Base-by-base conservation (phyloP, 2,888 invertebrate genomes). In the Hylaea fasciaria region DNA sequence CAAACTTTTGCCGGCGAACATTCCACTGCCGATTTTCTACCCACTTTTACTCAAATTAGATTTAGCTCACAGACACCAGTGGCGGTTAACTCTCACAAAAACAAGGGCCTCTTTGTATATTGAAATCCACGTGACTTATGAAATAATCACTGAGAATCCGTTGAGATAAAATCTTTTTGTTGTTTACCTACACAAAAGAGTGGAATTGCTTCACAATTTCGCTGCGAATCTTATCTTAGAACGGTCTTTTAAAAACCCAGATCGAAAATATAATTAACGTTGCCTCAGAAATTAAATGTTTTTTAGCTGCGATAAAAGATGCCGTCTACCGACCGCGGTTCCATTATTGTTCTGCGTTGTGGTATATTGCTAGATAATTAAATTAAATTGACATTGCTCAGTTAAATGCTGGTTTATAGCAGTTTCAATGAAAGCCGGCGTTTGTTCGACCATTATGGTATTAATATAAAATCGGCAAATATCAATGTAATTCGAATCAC, bases 161-260 rank as follows among this genome's bases (percentile, higher is more conserved):
- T 73, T 72, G 64, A 75, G 78, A 80, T 79, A 76, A 74, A 76
- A 82, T 82, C 82, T 84, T 81, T 81, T 82, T 83, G 81, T 83
- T 76, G 76, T 77, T 72, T 73, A 64, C 63, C 64, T 67, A 72
- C 72, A 80, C 80, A 81, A 84, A 81, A 77, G 78, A 60, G 69
- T 68, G 73, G 70, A 79, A 80, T 81, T 72, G 77, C 75, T 80
- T 77, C 68, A 75, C 76, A 76, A 78, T 80, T 76, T 70, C 64
- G 66, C 72, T 63, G 64, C 62, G 70, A 73, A 64, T 71, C 71
- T 78, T 78, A 79, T 81, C 78, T 70, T 49, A 57, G 65, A 71
- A 70, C 57, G 66, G 67, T 71, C 64, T 66, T 61, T 74, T 72
- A 72, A 78, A 77, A 78, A 66, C 66, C 68, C 64, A 65, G 67